Conservation (phyloP, 1,140 invertebrate genomes). For the Euglossa dilemma region DNA sequence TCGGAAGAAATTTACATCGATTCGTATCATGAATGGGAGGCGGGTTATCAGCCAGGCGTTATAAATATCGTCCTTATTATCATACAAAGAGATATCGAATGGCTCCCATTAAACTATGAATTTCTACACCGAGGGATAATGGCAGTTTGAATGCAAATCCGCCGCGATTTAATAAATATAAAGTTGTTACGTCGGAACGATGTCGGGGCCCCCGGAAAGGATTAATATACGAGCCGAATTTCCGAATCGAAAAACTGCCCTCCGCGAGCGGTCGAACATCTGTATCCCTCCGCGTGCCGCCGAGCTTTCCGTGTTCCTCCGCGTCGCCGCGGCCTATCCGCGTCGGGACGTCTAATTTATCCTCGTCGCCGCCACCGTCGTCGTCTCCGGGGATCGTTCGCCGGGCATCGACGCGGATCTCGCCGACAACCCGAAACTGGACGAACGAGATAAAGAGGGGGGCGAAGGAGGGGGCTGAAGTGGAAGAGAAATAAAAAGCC, state of each 20-base stretch:
- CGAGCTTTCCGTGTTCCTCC: neutral
- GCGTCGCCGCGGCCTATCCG: neutral
- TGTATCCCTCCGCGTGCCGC: neutral
- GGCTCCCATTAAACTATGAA: constrained; percentile 38
- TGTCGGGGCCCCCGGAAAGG: neutral
- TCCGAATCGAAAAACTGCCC: neutral
- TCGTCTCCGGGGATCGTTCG: no score
- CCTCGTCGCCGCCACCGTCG: no score
- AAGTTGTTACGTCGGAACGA: neutral
- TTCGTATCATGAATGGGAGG: constrained; percentile 15
- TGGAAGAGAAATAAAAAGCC: constrained; percentile 10
- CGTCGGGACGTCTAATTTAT: neutral
- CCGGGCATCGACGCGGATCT: neutral
- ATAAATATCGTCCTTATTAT: constrained; percentile 46
- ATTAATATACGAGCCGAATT: neutral
- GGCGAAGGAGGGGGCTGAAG: neutral
- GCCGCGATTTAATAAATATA: constrained; percentile 17
- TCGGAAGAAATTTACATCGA: constrained; percentile 18
- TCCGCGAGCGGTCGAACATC: neutral
- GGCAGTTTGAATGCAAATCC: constrained; percentile 40
- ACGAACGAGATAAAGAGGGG: neutral
- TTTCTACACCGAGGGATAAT: constrained; percentile 41
- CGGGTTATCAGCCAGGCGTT: constrained; percentile 18
- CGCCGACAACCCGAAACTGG: neutral
- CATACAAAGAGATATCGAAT: constrained; percentile 46